A percentile compares a stretch with the other conserved stretches of the same genome.
phyloP scores from a whole-genome alignment of 2,113 vertebrate species.

The Ciconia stormi region DNA sequence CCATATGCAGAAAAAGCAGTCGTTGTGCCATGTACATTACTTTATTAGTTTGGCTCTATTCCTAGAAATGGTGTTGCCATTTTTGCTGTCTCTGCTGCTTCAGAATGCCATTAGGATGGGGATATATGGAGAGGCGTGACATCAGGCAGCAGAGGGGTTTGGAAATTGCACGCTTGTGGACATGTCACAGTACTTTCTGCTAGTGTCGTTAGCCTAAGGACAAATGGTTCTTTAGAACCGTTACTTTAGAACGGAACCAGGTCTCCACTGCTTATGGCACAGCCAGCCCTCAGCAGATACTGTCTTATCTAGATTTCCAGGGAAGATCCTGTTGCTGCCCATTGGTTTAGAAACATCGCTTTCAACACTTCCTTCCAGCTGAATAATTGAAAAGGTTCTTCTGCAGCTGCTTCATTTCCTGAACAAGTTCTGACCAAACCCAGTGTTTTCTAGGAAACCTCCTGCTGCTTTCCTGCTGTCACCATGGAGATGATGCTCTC shows the following conservation, averaged over 20 bases:
- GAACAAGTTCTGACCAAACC: background rate
- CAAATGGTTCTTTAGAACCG: no score
- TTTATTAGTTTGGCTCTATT: constrained; percentile 55
- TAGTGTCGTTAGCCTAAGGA: background rate
- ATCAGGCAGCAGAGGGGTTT: background rate
- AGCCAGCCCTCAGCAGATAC: background rate
- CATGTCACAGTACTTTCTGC: accelerated
- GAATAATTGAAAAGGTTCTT: background rate
- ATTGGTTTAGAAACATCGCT: accelerated
- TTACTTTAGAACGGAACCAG: background rate
- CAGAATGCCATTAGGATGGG: background rate
- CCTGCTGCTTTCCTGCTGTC: background rate
- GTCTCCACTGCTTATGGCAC: background rate
- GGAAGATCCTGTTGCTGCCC: background rate
- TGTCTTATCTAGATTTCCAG: accelerated
- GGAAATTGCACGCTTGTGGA: background rate
- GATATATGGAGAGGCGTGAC: background rate
- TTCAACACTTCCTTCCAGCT: background rate
- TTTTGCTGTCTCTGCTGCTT: constrained; percentile 1
- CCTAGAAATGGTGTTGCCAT: constrained; percentile 22
- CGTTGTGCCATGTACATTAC: background rate
- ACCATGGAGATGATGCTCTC: background rate
- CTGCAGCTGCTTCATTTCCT: background rate
- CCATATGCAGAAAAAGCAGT: background rate
- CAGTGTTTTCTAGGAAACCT: background rate